These are phyloP conservation scores for Cephalotes varians DNA, from an alignment of 2,888 invertebrate species.

Conservation along the genomic window DNA sequence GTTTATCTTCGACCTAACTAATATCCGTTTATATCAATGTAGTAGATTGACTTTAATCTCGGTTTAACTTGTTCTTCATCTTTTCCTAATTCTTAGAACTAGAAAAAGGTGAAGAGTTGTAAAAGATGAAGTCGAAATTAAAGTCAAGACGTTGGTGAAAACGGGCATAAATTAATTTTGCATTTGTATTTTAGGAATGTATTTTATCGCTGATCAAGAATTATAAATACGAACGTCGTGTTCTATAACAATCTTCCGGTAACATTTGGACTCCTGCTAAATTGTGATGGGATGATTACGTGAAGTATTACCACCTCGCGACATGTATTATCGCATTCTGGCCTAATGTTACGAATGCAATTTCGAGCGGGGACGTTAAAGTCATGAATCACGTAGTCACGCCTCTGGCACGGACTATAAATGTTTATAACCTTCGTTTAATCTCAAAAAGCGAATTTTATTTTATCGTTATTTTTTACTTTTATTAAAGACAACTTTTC, in stretches of 20 bases:
- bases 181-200: not conserved
- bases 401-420: not conserved
- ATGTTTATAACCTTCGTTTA: not conserved
- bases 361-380: not conserved
- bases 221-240: not conserved
- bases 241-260: not conserved
- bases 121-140: too few relatives aligned
- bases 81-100: too few relatives aligned
- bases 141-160: too few relatives aligned
- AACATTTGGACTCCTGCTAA: not conserved
- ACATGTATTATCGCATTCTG: not conserved
- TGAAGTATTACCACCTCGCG: conserved; percentile 7
- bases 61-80: too few relatives aligned
- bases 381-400: not conserved
- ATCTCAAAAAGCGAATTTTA: not conserved
- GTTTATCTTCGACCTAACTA: not conserved
- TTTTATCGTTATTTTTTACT: not conserved
- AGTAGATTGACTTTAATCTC: too few relatives aligned
- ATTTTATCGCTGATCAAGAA: not conserved
- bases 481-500: not conserved
- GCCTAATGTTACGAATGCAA: not conserved
- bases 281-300: conserved; percentile 3
- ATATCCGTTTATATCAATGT: too few relatives aligned
- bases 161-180: conserved; percentile 8
- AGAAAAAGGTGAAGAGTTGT: too few relatives aligned